phyloP scores from a whole-genome alignment of 2,113 vertebrate species.

The Pagrus major region DNA sequence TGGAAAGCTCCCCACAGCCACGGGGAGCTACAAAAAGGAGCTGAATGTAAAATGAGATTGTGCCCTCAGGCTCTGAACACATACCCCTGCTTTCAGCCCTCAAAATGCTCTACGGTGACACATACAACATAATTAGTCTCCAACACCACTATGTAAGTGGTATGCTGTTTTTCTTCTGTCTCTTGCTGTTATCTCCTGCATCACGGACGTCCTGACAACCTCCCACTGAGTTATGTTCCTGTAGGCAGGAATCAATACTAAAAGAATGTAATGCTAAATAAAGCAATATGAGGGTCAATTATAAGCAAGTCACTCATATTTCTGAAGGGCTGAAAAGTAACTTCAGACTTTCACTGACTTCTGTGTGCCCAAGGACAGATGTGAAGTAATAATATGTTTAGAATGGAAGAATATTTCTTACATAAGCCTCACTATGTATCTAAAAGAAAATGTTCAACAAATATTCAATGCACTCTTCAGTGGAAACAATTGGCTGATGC shows the following conservation, averaged over 20 bases:
- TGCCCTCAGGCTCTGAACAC: slow-evolving; percentile 64
- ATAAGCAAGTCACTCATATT: slow-evolving; percentile 14
- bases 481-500: background rate
- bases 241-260: slow-evolving; percentile 43
- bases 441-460: background rate
- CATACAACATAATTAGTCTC: slow-evolving; percentile 63
- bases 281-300: slow-evolving; percentile 32
- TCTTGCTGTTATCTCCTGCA: slow-evolving; percentile 22
- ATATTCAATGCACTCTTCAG: background rate
- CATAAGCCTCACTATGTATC: background rate
- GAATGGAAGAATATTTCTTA: background rate
- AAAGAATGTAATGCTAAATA: slow-evolving; percentile 42
- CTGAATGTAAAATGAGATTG: slow-evolving; percentile 70
- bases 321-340: background rate
- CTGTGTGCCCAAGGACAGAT: background rate
- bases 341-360: slow-evolving; percentile 7
- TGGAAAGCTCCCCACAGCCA: slow-evolving; percentile 36
- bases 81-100: slow-evolving; percentile 40
- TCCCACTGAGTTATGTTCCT: slow-evolving; percentile 37
- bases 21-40: slow-evolving; percentile 35
- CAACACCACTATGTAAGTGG: slow-evolving; percentile 7
- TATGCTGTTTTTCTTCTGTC: background rate
- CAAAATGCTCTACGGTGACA: slow-evolving; percentile 61
- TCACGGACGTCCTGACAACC: slow-evolving; percentile 27
- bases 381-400: background rate